Percentiles rank a stretch among this genome's conserved stretches.
phyloP scores from a whole-genome alignment of 2,888 invertebrate species.

The Nycteola revayana region DNA sequence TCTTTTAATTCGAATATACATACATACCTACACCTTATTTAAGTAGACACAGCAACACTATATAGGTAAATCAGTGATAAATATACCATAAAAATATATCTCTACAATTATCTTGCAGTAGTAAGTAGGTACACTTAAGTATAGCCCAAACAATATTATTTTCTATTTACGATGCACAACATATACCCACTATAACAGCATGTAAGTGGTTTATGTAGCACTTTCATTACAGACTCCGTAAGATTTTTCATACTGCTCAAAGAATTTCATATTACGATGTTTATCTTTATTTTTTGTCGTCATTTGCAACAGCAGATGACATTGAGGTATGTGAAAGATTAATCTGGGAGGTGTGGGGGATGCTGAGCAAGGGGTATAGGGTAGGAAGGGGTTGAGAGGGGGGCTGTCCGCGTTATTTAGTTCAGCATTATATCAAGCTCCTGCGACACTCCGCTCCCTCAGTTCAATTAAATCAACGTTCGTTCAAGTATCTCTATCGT shows the following conservation, averaged over 20 bases:
- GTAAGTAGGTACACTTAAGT: too few relatives aligned
- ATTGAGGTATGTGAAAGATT: slow-evolving; percentile 70
- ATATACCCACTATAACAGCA: too few relatives aligned
- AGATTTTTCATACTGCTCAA: slow-evolving; percentile 23
- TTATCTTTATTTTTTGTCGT: slow-evolving; percentile 65
- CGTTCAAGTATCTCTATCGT: slow-evolving; percentile 52
- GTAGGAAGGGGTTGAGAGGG: slow-evolving; percentile 23
- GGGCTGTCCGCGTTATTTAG: slow-evolving; percentile 62
- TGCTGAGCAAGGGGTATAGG: slow-evolving; percentile 9
- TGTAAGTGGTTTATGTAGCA: too few relatives aligned
- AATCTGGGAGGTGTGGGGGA: slow-evolving; percentile 49
- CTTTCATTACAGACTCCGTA: too few relatives aligned
- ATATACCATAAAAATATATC: too few relatives aligned
- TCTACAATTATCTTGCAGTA: too few relatives aligned
- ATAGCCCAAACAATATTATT: too few relatives aligned
- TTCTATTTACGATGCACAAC: too few relatives aligned
- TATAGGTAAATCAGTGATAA: too few relatives aligned
- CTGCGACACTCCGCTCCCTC: slow-evolving; percentile 39
- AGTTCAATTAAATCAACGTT: slow-evolving; percentile 68
- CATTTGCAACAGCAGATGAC: slow-evolving; percentile 67
- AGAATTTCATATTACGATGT: slow-evolving; percentile 42
- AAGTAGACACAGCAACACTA: too few relatives aligned
- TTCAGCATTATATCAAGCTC: slow-evolving; percentile 63
- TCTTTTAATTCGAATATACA: too few relatives aligned
- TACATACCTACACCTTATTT: too few relatives aligned